A percentile compares a stretch with the other conserved stretches of the same genome.
Evolutionary conservation across 2,888 invertebrate species (phyloP).

Genomic region (Acanthopleura granulata): DNA sequence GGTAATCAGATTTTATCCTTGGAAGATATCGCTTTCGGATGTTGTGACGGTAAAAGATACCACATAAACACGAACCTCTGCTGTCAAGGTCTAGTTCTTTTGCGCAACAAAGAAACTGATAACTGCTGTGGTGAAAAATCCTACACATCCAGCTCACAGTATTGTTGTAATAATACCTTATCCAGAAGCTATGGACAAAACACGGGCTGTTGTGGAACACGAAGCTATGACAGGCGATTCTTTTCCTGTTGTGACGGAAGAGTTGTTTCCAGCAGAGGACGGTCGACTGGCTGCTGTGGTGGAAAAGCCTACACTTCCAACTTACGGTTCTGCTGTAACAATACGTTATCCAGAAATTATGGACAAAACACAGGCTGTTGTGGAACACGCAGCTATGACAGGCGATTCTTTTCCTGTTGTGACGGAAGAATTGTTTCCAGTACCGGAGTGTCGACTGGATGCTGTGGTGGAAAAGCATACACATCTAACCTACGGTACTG

Average conservation of each 20-base stretch:
- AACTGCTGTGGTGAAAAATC: background rate
- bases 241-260: conserved; percentile 6
- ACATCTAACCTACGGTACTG: background rate
- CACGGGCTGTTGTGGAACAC: conserved; percentile 1
- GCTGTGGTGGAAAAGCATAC: conserved; percentile 12
- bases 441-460: background rate
- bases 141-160: background rate
- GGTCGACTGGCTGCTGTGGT: background rate
- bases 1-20: background rate
- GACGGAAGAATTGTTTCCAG: background rate
- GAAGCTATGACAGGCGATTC: background rate
- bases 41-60: background rate
- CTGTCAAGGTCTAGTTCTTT: background rate
- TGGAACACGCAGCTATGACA: conserved; percentile 6
- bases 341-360: background rate
- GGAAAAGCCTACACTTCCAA: background rate
- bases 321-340: background rate
- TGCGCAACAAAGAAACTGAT: background rate
- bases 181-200: background rate
- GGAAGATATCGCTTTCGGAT: background rate
- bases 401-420: background rate
- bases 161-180: background rate
- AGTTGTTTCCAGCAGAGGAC: background rate
- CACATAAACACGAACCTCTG: background rate
- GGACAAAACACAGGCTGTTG: background rate